phyloP scores from a whole-genome alignment of 2,113 vertebrate species.

The Daphoenositta chrysoptera region DNA sequence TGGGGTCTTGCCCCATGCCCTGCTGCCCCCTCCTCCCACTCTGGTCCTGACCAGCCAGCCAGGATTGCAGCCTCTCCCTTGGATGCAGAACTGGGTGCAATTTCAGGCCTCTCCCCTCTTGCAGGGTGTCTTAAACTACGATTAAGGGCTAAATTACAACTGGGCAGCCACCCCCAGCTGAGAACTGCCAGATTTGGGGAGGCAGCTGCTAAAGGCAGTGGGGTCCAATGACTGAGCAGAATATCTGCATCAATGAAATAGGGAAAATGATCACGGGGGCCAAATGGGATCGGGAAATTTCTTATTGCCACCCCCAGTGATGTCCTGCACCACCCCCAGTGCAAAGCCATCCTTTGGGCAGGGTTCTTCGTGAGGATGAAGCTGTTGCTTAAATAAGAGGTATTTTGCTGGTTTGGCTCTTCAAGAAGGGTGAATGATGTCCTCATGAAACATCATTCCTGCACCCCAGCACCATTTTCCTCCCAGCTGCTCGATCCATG shows the following conservation, averaged over 20 bases:
- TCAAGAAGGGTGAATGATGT: not conserved
- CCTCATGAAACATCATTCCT: not conserved
- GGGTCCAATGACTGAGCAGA: not conserved
- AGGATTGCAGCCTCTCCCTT: not conserved
- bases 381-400: not conserved
- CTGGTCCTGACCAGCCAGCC: not conserved
- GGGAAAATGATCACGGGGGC: accelerated
- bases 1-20: accelerated
- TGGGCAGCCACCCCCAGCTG: not conserved
- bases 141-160: not conserved
- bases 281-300: not conserved
- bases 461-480: not conserved
- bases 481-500: not conserved
- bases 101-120: not conserved
- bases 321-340: accelerated
- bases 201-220: not conserved
- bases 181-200: not conserved
- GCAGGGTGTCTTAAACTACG: not conserved
- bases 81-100: not conserved
- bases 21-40: not conserved
- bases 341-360: not conserved
- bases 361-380: not conserved
- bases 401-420: not conserved
- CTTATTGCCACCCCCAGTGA: not conserved
- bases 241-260: not conserved